phyloP scores from a whole-genome alignment of 1,140 invertebrate species.

The Lanistes nyassanus region DNA sequence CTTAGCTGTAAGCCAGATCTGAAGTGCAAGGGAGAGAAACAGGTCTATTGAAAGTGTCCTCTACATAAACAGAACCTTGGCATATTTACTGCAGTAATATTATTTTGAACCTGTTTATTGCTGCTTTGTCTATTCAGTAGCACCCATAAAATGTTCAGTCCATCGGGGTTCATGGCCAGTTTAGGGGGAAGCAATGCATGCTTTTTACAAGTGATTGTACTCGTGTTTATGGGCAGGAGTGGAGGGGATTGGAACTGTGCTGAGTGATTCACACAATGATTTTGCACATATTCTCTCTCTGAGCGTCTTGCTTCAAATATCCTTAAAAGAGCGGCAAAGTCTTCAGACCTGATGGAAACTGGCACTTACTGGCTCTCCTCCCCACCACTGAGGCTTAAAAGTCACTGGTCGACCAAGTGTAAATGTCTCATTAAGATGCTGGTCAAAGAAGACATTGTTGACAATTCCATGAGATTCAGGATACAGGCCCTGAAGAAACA shows the following conservation, averaged over 20 bases:
- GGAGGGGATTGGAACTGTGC: too few relatives aligned
- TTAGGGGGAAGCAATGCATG: too few relatives aligned
- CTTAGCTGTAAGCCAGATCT: too few relatives aligned
- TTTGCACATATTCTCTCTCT: too few relatives aligned
- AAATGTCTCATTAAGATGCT: slow-evolving; percentile 62
- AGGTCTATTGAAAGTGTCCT: too few relatives aligned
- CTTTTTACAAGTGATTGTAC: too few relatives aligned
- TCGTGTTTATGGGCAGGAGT: too few relatives aligned
- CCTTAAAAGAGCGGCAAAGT: neutral
- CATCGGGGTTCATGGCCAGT: neutral
- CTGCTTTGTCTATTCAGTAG: neutral
- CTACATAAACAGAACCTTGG: too few relatives aligned
- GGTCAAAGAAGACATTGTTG: slow-evolving; percentile 74
- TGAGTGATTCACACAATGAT: too few relatives aligned
- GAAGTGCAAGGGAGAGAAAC: neutral
- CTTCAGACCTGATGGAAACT: too few relatives aligned
- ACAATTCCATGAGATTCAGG: slow-evolving; percentile 78
- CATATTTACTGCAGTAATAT: neutral
- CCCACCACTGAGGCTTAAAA: slow-evolving; percentile 54
- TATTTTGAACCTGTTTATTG: neutral
- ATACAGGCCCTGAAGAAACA: slow-evolving; percentile 68
- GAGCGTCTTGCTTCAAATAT: neutral
- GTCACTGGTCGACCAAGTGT: slow-evolving; percentile 51
- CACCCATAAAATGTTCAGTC: neutral
- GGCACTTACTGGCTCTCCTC: slow-evolving; percentile 59